Base-by-base conservation (phyloP, 2,797 vertebrate species). In the Ctenosaura bakeri region DNA sequence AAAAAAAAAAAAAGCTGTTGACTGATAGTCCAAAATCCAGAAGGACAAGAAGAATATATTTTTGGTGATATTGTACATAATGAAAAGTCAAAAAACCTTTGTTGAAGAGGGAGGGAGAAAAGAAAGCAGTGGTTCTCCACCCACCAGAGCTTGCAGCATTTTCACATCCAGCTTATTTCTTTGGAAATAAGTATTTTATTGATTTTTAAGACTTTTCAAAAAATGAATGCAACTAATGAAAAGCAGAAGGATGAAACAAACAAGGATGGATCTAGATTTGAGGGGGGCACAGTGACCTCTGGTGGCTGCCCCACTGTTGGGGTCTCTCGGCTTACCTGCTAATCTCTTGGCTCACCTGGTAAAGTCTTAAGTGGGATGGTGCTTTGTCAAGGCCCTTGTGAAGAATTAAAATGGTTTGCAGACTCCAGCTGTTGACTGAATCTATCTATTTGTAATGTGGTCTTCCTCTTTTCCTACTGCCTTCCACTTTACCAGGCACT, bases 11-110 rank as follows among this genome's bases (percentile, higher is more conserved):
- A 66, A 50, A 4, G 14, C 87, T 88, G 71, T 82, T 89, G 76
- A 92, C 84, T 88, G 12, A 87, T 88, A 38, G 14, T 69, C 38
- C 80, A 89, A 87, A 93, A 73, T 90, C 69, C 88, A 93, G 50
- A 86, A 52, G 29, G 29, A 93, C 32, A 59, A 86, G 88, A 77
- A 88, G 86, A 86, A 88, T 26, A 5, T 9, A 66, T 71, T 12
- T 71, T 5, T 90, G 86, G 62, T 38, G 35, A 90, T 35, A 77
- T 78, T 20, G 52, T 54, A n/a, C 5, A 69, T 83, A 52, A 12
- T 24, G 79, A 86, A 93, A 62, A 35, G 74, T 46, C 90, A 32
- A 77, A 77, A 59, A 6, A 26, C 14, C 46, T 12, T 50, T 62
- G 18, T 62, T 62, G 59, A 62, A 62, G 20, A 22, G 18, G 4